phyloP scores from a whole-genome alignment of 2,888 invertebrate species.

The Troilus luridus region DNA sequence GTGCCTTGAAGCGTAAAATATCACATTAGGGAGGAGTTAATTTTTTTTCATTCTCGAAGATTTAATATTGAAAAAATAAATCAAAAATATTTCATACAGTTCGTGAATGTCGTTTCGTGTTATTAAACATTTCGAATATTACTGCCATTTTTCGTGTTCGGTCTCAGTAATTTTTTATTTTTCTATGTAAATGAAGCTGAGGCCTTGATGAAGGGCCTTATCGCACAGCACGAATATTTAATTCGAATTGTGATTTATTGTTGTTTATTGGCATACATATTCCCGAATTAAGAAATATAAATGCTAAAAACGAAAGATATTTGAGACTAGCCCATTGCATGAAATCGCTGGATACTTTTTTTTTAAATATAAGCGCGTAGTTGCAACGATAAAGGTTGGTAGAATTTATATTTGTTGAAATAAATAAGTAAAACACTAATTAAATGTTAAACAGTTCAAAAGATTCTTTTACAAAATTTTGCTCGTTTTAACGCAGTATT shows the following conservation, averaged over 20 bases:
- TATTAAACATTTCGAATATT: background rate
- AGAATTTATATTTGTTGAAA: too few species aligned
- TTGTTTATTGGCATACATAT: background rate
- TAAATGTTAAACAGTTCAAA: too few species aligned
- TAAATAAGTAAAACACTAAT: too few species aligned
- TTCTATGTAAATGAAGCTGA: background rate
- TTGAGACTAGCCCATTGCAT: too few species aligned
- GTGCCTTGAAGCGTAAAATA: too few species aligned
- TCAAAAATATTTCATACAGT: background rate
- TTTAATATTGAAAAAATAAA: background rate
- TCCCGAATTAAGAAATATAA: background rate
- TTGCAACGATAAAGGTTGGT: too few species aligned
- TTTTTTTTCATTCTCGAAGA: too few species aligned
- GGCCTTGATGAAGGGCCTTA: conserved; percentile 15
- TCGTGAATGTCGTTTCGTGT: background rate
- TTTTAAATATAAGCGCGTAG: too few species aligned
- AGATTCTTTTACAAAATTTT: too few species aligned
- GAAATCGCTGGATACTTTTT: too few species aligned
- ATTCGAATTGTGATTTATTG: background rate
- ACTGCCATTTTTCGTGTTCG: conserved; percentile 8
- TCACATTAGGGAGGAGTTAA: too few species aligned
- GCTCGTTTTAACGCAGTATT: too few species aligned
- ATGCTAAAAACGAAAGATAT: background rate
- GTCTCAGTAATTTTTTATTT: conserved; percentile 8
- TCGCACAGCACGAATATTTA: background rate